Evolutionary conservation across 1,140 invertebrate species (phyloP).

Genomic region (Lucilia sericata): DNA sequence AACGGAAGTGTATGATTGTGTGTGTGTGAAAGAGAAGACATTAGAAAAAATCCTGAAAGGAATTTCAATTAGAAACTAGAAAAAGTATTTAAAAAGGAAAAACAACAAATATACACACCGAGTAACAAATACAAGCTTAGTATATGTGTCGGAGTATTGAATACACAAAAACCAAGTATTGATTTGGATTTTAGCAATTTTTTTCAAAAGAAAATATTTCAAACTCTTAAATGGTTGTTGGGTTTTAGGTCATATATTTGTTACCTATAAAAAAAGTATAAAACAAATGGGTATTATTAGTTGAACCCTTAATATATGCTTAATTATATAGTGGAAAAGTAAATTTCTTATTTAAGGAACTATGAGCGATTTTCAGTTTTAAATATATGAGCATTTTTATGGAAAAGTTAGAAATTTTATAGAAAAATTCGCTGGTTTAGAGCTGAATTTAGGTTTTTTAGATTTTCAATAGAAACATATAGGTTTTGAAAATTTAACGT

Average conservation of each 20-base stretch:
- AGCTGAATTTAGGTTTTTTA: too few relatives aligned
- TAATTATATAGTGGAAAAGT: too few relatives aligned
- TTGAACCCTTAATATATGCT: too few relatives aligned
- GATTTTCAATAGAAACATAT: too few relatives aligned
- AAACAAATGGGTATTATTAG: too few relatives aligned
- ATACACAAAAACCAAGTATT: slow-evolving; percentile 1
- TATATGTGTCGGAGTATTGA: too few relatives aligned
- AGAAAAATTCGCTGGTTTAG: too few relatives aligned
- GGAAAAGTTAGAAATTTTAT: too few relatives aligned
- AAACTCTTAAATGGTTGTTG: neutral
- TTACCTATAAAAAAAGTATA: neutral
- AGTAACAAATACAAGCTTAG: neutral
- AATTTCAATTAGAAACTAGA: slow-evolving; percentile 38
- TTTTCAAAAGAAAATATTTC: neutral
- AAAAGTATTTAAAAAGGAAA: neutral
- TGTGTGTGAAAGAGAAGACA: neutral
- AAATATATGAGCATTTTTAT: too few relatives aligned
- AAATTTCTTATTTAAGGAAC: too few relatives aligned
- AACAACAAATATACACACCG: neutral
- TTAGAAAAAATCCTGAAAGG: slow-evolving; percentile 15
- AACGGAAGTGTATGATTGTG: neutral
- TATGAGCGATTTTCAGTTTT: too few relatives aligned
- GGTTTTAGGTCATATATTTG: slow-evolving; percentile 4
- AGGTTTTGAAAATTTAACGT: too few relatives aligned
- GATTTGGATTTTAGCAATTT: slow-evolving; percentile 9